phyloP scores from a whole-genome alignment of 2,888 invertebrate genomes.

The Acleris laterana region DNA sequence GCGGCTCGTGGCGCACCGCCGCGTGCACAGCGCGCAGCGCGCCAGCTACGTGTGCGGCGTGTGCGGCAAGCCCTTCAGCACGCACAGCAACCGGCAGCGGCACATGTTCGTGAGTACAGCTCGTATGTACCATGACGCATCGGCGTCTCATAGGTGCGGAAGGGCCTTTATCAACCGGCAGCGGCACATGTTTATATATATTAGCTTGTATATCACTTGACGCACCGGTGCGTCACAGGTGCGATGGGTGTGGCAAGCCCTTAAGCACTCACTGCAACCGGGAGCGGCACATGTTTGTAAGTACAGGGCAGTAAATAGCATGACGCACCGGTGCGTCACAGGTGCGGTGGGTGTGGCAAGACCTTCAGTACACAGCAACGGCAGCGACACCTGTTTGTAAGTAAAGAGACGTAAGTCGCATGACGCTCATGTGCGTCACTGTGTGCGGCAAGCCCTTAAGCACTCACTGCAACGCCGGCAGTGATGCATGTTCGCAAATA shows the following conservation, averaged over 20 bases:
- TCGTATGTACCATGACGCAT: conserved; percentile 52
- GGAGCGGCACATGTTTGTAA: conserved; percentile 76
- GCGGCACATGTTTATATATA: too few species aligned
- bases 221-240: conserved; percentile 68
- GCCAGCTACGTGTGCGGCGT: conserved; percentile 60
- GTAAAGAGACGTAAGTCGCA: conserved; percentile 43
- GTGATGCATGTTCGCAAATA: conserved; percentile 76
- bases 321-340: conserved; percentile 75
- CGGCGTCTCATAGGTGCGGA: too few species aligned
- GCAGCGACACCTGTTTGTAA: conserved; percentile 76
- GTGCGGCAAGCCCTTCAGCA: conserved; percentile 73
- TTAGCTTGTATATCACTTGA: conserved; percentile 50
- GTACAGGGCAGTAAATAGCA: conserved; percentile 42
- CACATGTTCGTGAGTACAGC: conserved; percentile 77
- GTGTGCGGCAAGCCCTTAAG: conserved; percentile 73
- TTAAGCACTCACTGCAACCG: conserved; percentile 74
- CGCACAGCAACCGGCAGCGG: conserved; percentile 71
- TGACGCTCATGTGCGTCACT: conserved; percentile 73
- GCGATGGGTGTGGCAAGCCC: conserved; percentile 67
- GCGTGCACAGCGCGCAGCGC: conserved; percentile 62
- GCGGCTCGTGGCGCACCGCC: conserved; percentile 66
- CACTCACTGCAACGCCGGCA: conserved; percentile 71
- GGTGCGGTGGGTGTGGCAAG: conserved; percentile 69
- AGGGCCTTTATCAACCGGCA: too few species aligned
- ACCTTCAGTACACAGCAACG: conserved; percentile 74